Base-by-base conservation (phyloP, 2,113 vertebrate genomes). In the Rhodinocichla rosea region DNA sequence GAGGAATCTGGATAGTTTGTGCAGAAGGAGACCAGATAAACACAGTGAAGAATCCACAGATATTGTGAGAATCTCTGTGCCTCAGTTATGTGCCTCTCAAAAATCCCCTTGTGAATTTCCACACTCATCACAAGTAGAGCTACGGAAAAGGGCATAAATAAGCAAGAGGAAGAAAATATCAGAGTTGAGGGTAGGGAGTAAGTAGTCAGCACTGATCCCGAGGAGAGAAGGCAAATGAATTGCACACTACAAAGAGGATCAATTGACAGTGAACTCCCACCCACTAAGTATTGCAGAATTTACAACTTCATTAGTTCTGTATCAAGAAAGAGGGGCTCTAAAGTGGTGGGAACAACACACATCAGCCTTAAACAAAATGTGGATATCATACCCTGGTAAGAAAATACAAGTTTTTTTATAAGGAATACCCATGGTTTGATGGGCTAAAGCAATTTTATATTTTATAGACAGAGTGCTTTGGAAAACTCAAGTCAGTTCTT, bases 231-330 rank as follows among this genome's bases (percentile, higher is more conserved):
- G 19, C 16, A 92, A 73, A 45, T 9, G 2, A 65, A 24, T 19
- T 47, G 37, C n/a, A 42, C 3, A 2, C 19, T 39, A 13, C 11
- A 26, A 44, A 9, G 53, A 40, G 10, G 19, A 70, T 33, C 35
- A 53, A 45, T 3, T 57, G 40, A 35, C 6, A 60, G 56, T 1
- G 1, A 73, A 40, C 10, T 17, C 65, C 50, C 12, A 32, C 37
- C n/a, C 2, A 1, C 4, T 9, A 40, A 53, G 5, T 19, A 13
- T 1, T 35, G 32, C 3, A 2, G 42, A 78, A 42, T 15, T 65
- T 26, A 40, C 32, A 44, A 7, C 21, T 56, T n/a, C 37, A 44
- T 2, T 57, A 84, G 11, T 22, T 37, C 26, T 50, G 1, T 5
- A 11, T 33, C 33, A 39, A 26, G 37, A n/a, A 59, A 65, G 28